A percentile compares a stretch with the other conserved stretches of the same genome.
These are phyloP conservation scores for Parochlus steinenii DNA, from an alignment of 2,888 invertebrate species.

Conservation along the genomic window DNA sequence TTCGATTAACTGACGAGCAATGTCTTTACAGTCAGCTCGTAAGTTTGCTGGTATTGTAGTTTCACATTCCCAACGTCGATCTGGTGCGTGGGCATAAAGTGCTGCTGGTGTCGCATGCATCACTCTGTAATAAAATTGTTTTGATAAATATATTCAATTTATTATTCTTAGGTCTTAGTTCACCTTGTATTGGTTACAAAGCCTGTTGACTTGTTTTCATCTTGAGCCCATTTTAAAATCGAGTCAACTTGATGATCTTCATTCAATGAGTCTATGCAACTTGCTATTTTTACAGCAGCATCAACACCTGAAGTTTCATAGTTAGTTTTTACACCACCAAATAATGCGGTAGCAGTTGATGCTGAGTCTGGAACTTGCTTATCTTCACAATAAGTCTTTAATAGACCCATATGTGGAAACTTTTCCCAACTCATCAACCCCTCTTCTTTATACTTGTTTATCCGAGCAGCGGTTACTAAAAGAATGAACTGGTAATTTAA, in stretches of 20 bases:
- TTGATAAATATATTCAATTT: too few relatives aligned
- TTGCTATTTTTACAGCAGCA: conserved; percentile 24
- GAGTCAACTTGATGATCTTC: conserved; percentile 30
- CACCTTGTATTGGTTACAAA: conserved; percentile 50
- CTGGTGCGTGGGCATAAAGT: too few relatives aligned
- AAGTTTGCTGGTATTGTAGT: too few relatives aligned
- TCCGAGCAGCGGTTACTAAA: too few relatives aligned
- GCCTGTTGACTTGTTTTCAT: conserved; percentile 38
- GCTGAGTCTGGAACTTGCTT: conserved; percentile 53
- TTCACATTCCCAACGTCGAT: too few relatives aligned
- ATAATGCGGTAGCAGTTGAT: conserved; percentile 48
- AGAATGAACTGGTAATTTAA: conserved; percentile 68
- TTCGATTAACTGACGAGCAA: conserved; percentile 44
- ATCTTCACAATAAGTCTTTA: conserved; percentile 55
- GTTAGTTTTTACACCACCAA: conserved; percentile 43
- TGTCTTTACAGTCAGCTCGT: conserved; percentile 40
- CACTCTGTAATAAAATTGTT: too few relatives aligned
- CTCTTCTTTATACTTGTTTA: conserved; percentile 38
- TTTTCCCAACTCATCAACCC: conserved; percentile 39
- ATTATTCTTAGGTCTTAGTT: too few relatives aligned
- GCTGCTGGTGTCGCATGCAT: conserved; percentile 49
- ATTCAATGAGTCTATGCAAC: too few relatives aligned
- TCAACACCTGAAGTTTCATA: conserved; percentile 39
- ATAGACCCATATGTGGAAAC: conserved; percentile 40
- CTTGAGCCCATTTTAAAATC: conserved; percentile 40